Base-by-base conservation (phyloP, 2,888 invertebrate species). In the Siphonodentalium dalli region DNA sequence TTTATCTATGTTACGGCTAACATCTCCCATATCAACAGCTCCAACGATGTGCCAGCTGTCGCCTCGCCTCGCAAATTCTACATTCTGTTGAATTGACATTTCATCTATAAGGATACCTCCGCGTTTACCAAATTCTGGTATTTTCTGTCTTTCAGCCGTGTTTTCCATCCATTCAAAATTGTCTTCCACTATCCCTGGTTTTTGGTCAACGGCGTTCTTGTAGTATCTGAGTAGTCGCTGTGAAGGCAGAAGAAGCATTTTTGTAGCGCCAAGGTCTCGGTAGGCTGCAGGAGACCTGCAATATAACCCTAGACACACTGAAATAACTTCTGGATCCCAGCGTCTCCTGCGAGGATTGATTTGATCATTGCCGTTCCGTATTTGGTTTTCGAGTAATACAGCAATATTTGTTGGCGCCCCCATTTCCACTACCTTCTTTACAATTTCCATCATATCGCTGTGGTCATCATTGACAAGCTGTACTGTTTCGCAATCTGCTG, bases 321-420 rank as follows among this genome's bases (percentile, higher is more conserved):
- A 40, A 23, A 48, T 48, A n/a, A 39, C 38, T 48, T 48, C 31
- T 3, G 48, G 48, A 34, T 48, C 48, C 40, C 48, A 39, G n/a
- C 38, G 27, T 23, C 39, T 37, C n/a, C 29, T 27, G 21, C 23
- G 46, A 11, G 4, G 7, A 11, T 38, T 24, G 5, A 46, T 28
- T 9, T 3, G 2, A n/a, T 37, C 33, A 4, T 21, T 29, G 23
- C 24, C 24, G 29, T 48, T 39, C 8, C 29, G 13, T n/a, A 48
- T 18, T 20, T 48, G 39, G 2, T 24, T 28, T 15, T 31, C 28
- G 3, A 48, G 40, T 23, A 48, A 20, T 4, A 38, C 5, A 20
- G 28, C 6, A 13, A 46, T 38, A 21, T 46, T 29, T 29, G 31
- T 13, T 29, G 31, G 31, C 13, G 9, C 31, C 13, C 31, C n/a